phyloP scores from a whole-genome alignment of 2,797 vertebrate species.

The Strix occidentalis region DNA sequence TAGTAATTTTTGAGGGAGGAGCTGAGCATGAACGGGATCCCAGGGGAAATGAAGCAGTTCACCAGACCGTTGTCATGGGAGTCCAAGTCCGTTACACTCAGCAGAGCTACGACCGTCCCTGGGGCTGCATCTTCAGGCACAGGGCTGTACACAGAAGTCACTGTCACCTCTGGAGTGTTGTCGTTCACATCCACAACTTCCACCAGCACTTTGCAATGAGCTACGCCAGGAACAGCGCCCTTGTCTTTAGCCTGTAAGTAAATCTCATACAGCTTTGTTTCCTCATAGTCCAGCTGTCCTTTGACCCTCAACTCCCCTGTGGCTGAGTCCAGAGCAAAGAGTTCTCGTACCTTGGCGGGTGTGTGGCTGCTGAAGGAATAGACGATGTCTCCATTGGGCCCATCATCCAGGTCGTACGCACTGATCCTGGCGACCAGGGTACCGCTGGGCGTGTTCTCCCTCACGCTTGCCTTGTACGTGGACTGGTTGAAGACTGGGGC shows the following conservation, averaged over 20 bases:
- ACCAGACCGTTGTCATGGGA: slow-evolving; percentile 77
- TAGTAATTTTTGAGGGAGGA: slow-evolving; percentile 81
- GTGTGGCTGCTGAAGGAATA: slow-evolving; percentile 80
- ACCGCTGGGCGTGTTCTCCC: slow-evolving; percentile 62
- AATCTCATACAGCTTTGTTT: slow-evolving; percentile 71
- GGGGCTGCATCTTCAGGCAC: slow-evolving; percentile 77
- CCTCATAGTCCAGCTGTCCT: slow-evolving; percentile 77
- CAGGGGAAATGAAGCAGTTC: slow-evolving; percentile 70
- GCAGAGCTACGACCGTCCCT: slow-evolving; percentile 76
- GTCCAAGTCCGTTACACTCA: slow-evolving; percentile 78
- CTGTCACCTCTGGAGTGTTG: slow-evolving; percentile 75
- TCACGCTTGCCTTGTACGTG: slow-evolving; percentile 69
- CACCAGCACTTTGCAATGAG: slow-evolving; percentile 78
- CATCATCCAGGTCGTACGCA: slow-evolving; percentile 75
- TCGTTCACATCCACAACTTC: slow-evolving; percentile 79
- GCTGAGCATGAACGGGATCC: slow-evolving; percentile 75
- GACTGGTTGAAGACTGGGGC: slow-evolving; percentile 76
- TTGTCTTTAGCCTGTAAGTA: slow-evolving; percentile 80
- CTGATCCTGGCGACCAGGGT: slow-evolving; percentile 62
- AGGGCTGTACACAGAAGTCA: slow-evolving; percentile 77
- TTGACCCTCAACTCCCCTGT: slow-evolving; percentile 74
- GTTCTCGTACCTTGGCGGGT: slow-evolving; percentile 64
- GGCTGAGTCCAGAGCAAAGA: slow-evolving; percentile 73
- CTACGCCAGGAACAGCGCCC: slow-evolving; percentile 69
- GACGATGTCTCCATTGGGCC: slow-evolving; percentile 73